Conservation (phyloP, 2,113 vertebrate species). For the Lagenorhynchus albirostris region DNA sequence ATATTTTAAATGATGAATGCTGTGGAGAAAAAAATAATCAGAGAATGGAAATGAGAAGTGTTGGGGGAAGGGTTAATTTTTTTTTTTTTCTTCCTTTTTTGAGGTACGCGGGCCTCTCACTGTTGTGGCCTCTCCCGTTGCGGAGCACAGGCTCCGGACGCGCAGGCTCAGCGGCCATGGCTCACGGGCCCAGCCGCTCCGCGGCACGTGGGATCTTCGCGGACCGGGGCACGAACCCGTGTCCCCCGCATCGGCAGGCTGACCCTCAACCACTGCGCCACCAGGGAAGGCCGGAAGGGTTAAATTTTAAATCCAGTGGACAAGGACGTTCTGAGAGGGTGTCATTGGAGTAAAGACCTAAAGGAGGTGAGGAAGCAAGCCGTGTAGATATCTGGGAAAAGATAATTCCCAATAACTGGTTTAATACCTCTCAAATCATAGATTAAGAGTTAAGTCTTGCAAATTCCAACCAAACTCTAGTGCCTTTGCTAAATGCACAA, state of each 20-base stretch:
- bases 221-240: too few species aligned
- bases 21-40: not conserved
- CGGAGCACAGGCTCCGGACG: too few species aligned
- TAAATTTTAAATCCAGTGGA: not conserved
- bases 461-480: not conserved
- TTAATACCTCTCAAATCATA: not conserved
- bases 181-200: too few species aligned
- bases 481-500: not conserved
- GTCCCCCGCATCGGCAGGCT: too few species aligned
- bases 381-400: not conserved
- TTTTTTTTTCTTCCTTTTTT: too few species aligned
- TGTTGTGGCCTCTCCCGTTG: too few species aligned
- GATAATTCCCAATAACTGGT: not conserved
- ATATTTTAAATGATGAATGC: not conserved
- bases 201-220: too few species aligned
- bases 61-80: not conserved
- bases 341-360: not conserved
- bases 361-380: not conserved
- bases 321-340: not conserved
- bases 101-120: too few species aligned
- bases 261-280: too few species aligned
- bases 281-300: not conserved
- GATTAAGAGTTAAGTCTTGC: not conserved
- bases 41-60: constrained; percentile 12
- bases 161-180: too few species aligned